phyloP scores from a whole-genome alignment of 92 coral and sea anemone genomes.

The Porites lobata region DNA sequence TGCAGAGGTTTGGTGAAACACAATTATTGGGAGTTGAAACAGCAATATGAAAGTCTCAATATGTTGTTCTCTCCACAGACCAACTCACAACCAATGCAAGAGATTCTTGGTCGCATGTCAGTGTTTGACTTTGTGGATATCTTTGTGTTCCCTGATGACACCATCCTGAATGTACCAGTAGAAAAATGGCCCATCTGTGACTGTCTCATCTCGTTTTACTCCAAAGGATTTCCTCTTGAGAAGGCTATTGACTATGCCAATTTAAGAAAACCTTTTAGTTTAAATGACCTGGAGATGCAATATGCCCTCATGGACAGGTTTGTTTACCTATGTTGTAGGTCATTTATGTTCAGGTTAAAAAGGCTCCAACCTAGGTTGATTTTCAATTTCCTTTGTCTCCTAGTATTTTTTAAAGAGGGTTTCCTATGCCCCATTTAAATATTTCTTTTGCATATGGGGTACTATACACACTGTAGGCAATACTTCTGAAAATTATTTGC shows the following conservation, averaged over 20 bases:
- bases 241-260: constrained; percentile 93
- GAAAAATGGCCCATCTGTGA: constrained; percentile 97
- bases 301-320: constrained; percentile 91
- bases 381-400: too few species aligned
- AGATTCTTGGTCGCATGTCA: constrained; percentile 84
- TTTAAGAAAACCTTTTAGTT: constrained; percentile 89
- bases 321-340: background rate
- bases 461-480: too few species aligned
- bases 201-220: constrained; percentile 94
- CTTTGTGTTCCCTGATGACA: constrained; percentile 86
- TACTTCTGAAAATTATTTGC: too few species aligned
- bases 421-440: too few species aligned
- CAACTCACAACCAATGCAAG: constrained; percentile 96
- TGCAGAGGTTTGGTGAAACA: too few species aligned
- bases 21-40: too few species aligned
- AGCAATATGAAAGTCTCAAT: background rate
- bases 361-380: background rate
- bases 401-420: too few species aligned
- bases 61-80: constrained; percentile 61
- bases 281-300: constrained; percentile 95
- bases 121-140: constrained; percentile 89
- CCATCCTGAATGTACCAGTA: constrained; percentile 79
- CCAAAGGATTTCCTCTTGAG: constrained; percentile 93
- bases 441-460: too few species aligned
- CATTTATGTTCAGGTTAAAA: background rate